phyloP scores from a whole-genome alignment of 1,140 invertebrate species.

The Drosophila parabipectinata region DNA sequence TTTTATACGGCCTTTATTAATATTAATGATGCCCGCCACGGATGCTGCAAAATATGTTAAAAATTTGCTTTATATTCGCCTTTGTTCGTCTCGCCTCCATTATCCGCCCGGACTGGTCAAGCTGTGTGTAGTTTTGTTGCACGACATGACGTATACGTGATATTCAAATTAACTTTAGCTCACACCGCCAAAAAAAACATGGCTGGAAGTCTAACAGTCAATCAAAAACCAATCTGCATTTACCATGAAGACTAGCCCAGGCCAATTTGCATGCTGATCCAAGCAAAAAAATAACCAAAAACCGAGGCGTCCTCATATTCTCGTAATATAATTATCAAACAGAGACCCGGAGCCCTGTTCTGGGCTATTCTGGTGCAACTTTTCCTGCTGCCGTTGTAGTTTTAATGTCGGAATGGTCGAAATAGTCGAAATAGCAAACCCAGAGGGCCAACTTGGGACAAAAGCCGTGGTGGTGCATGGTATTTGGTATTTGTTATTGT shows the following conservation, averaged over 20 bases:
- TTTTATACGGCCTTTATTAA: conserved; percentile 74
- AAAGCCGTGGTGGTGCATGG: conserved; percentile 2
- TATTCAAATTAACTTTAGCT: conserved; percentile 26
- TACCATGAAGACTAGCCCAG: conserved; percentile 23
- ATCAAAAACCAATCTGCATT: conserved; percentile 77
- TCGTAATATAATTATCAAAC: conserved; percentile 26
- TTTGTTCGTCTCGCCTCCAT: conserved; percentile 13
- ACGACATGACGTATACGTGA: conserved; percentile 47
- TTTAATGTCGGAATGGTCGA: conserved; percentile 62
- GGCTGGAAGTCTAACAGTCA: conserved; percentile 51
- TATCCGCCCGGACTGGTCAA: conserved; percentile 20
- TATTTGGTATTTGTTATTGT: conserved; percentile 36
- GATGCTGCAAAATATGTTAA: conserved; percentile 55
- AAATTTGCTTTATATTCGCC: conserved; percentile 19
- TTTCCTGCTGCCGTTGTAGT: conserved; percentile 41
- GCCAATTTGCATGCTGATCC: conserved; percentile 71
- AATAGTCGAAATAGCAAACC: conserved; percentile 16
- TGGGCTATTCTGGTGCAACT: conserved; percentile 23
- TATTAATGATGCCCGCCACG: conserved; percentile 73
- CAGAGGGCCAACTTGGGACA: conserved; percentile 23
- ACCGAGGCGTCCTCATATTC: conserved; percentile 17
- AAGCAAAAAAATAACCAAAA: conserved; percentile 10
- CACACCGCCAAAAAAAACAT: conserved; percentile 1
- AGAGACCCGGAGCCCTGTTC: conserved; percentile 1
- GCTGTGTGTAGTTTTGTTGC: conserved; percentile 7